Evolutionary conservation across 2,113 vertebrate species (phyloP), one percentile per base, ranked within the genome.

Genomic region (Rhadina sibilatrix): DNA sequence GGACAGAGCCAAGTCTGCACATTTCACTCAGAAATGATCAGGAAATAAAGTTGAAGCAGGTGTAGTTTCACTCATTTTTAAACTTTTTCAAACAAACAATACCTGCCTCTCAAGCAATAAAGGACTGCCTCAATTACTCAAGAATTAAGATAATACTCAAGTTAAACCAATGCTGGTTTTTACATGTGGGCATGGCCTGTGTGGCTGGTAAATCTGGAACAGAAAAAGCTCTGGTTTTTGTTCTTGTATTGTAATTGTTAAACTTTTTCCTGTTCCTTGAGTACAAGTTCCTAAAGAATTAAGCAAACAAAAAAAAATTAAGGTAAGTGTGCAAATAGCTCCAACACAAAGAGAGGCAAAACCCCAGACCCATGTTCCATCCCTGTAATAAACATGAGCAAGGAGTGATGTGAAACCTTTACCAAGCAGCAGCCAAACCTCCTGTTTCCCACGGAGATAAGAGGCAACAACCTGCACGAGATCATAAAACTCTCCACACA

Each of bases 131-230:
- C 16, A 68, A 56, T 69, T 37, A 65, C 5, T 81, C 38, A 49
- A 7, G 35, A 46, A 42, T 69, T 60, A 77, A 77, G 15, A 77
- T 15, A 64, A 27, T 1, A 53, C 2, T 42, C 12, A n/a, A 85
- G 8, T 35, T 46, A 60, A 93, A 49, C 5, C 37, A 72, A 15
- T 15, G 37, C 12, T 49, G 11, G 17, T 64, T 75, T 52, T 42
- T 2, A 31, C 30, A 38, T 0, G 0, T 1, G 22, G 61, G 24
- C 56, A 71, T 0, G 10, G 33, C 38, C 50, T 37, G 28, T 6
- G 2, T 0, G 8, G 19, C 42, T 2, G 2, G 15, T 30, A 50
- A 37, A 12, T 6, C 11, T 31, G 38, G 68, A 63, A 50, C 8
- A 54, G 40, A n/a, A 74, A 38, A 9, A 63, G 22, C 53, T 64